phyloP scores from a whole-genome alignment of 1,140 invertebrate genomes.

The Agraylea sexmaculata region DNA sequence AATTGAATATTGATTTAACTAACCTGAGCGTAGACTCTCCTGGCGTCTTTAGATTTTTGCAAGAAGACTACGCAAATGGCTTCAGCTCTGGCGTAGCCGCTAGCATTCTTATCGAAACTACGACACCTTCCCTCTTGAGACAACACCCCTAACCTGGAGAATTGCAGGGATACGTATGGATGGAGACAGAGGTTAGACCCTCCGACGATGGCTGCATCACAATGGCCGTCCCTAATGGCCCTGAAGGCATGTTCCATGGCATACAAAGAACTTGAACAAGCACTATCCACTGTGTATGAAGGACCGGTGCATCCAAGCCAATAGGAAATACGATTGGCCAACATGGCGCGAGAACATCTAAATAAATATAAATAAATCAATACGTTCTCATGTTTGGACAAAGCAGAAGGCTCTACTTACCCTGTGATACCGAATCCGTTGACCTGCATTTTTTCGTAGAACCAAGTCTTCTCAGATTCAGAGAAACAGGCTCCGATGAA shows the following conservation, averaged over 20 bases:
- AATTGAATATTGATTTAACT: too few species aligned
- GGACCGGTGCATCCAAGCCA: conserved; percentile 58
- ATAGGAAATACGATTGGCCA: conserved; percentile 79
- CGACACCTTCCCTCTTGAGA: conserved; percentile 78
- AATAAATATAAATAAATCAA: neutral
- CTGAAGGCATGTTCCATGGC: conserved; percentile 76
- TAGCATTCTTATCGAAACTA: conserved; percentile 73
- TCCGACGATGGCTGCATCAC: conserved; percentile 76
- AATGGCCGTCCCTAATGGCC: conserved; percentile 60
- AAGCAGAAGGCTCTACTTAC: conserved; percentile 29
- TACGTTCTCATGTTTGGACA: neutral
- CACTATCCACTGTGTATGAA: conserved; percentile 76
- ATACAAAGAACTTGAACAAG: conserved; percentile 81
- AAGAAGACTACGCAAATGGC: conserved; percentile 66
- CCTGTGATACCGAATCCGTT: conserved; percentile 56
- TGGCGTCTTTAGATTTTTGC: conserved; percentile 69
- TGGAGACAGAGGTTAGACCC: conserved; percentile 76
- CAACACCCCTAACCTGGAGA: conserved; percentile 71
- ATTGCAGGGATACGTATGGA: conserved; percentile 74
- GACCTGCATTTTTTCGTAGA: conserved; percentile 53
- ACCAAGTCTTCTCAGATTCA: conserved; percentile 59
- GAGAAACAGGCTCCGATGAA: conserved; percentile 71
- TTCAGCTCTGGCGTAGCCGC: conserved; percentile 67
- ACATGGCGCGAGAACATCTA: conserved; percentile 77
- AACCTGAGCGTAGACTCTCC: conserved; percentile 38